A percentile compares a stretch with the other conserved stretches of the same genome.
Evolutionary conservation across 2,797 vertebrate species (phyloP).

Genomic region (Rachycentron canadum): DNA sequence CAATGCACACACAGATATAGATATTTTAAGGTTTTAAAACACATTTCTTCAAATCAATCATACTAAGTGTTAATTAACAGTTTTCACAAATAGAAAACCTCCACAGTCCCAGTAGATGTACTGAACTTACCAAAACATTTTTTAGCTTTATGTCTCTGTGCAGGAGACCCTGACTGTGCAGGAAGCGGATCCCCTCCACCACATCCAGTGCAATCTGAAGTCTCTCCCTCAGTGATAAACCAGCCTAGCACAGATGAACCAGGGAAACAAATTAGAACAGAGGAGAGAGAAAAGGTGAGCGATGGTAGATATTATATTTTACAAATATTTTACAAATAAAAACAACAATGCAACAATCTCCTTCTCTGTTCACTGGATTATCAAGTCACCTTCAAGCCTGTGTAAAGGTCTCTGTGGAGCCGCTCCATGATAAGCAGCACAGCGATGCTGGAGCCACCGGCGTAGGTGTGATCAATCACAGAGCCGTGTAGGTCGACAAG

Average conservation of each 20-base stretch:
- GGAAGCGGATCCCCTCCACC: conserved; percentile 97
- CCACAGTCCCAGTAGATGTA: neutral
- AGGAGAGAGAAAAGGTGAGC: neutral
- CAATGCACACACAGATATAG: neutral
- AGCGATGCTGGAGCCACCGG: conserved; percentile 92
- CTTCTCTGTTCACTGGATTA: neutral
- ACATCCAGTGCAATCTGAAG: conserved; percentile 96
- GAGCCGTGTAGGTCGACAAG: conserved; percentile 96
- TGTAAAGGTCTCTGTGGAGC: conserved; percentile 97
- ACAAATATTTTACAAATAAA: neutral
- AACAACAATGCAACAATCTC: neutral
- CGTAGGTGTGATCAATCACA: conserved; percentile 95
- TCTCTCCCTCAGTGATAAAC: conserved; percentile 90
- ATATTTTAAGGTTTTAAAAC: neutral
- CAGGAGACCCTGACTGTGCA: conserved; percentile 95
- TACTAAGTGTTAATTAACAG: neutral
- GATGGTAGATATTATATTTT: neutral
- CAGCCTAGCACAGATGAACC: conserved; percentile 81
- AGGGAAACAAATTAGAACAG: neutral
- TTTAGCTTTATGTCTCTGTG: conserved; percentile 98
- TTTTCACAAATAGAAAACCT: neutral
- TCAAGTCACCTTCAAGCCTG: conserved; percentile 91
- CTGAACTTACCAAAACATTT: conserved; percentile 93
- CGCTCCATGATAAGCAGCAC: conserved; percentile 98
- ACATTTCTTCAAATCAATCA: neutral